phyloP scores from a whole-genome alignment of 2,113 vertebrate genomes.

The Chrysochloris asiatica region DNA sequence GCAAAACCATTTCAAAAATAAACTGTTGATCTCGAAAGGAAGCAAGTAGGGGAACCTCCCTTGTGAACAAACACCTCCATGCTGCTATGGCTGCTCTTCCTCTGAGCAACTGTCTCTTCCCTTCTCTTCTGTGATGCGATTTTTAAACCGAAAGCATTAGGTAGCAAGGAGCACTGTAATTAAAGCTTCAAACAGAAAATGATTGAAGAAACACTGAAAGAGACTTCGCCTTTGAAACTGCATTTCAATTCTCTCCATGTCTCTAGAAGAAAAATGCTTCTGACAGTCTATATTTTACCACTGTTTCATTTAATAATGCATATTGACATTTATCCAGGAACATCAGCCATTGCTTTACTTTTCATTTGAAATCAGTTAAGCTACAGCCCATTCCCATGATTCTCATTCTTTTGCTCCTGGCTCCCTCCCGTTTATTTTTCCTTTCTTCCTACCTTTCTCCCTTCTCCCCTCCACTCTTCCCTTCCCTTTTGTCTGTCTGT shows the following conservation, averaged over 20 bases:
- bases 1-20: conserved; percentile 20
- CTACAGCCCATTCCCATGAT: conserved; percentile 28
- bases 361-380: conserved; percentile 52
- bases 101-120: conserved; percentile 20
- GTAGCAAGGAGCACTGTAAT: conserved; percentile 62
- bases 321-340: conserved; percentile 75
- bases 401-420: neutral
- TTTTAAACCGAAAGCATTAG: conserved; percentile 62
- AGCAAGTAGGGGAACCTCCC: conserved; percentile 3
- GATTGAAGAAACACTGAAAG: conserved; percentile 54
- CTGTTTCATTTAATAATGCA: conserved; percentile 81
- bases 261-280: conserved; percentile 72
- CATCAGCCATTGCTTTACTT: conserved; percentile 44
- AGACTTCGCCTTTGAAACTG: conserved; percentile 73
- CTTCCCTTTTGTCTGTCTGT: neutral
- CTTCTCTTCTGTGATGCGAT: conserved; percentile 49
- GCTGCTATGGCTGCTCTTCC: neutral
- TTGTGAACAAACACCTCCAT: conserved; percentile 15
- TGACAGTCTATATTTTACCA: conserved; percentile 78
- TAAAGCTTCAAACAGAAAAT: conserved; percentile 76
- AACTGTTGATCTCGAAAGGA: conserved; percentile 45
- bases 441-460: neutral
- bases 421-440: neutral
- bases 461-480: neutral
- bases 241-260: conserved; percentile 71